Evolutionary conservation across 1,140 invertebrate genomes (phyloP), one percentile per base, ranked within the genome.

Genomic region (Drosophila erecta): DNA sequence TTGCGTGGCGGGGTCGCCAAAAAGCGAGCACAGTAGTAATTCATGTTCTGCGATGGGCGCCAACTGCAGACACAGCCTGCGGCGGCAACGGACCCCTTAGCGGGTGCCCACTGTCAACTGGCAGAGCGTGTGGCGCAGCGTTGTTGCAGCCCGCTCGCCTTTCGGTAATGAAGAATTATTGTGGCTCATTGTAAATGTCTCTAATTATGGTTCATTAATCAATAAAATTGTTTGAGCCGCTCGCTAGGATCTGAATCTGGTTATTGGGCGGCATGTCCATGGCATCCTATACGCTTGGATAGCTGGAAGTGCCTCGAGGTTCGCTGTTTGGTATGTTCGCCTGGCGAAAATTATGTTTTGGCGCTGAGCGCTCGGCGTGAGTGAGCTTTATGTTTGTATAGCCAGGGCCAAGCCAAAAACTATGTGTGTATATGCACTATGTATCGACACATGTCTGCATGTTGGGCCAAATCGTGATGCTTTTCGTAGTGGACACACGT

Each of bases 121-220:
- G 5, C 24, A 24, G 38, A 70, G 57, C 56, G 73, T 60, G 59
- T 77, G 74, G 51, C 44, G 44, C 69, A 44, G 53, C 41, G 37
- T 38, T 38, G 47, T 24, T 59, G 20, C 35, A 64, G n/a, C 14
- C 40, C 61, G 75, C 79, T 72, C 55, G 53, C 81, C 71, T 75
- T 86, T 87, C 69, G 77, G 73, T 91, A 85, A 89, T 85, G 78
- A 90, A 90, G 89, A 91, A 91, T 87, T 91, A 90, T 91, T 90
- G 83, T 71, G 80, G 79, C 80, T 81, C 89, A 85, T 80, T 89
- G 84, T 81, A 84, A 91, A 81, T 74, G 83, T 90, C 84, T 89
- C 89, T 91, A 90, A 91, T 91, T 91, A 91, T 91, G 90, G 89
- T 87, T 79, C 89, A 91, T 91, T 91, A 91, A 91, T 91, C 89